Evolutionary conservation across 2,113 vertebrate species (phyloP), one percentile per base, ranked within the genome.

Genomic region (Sylvietta virens): DNA sequence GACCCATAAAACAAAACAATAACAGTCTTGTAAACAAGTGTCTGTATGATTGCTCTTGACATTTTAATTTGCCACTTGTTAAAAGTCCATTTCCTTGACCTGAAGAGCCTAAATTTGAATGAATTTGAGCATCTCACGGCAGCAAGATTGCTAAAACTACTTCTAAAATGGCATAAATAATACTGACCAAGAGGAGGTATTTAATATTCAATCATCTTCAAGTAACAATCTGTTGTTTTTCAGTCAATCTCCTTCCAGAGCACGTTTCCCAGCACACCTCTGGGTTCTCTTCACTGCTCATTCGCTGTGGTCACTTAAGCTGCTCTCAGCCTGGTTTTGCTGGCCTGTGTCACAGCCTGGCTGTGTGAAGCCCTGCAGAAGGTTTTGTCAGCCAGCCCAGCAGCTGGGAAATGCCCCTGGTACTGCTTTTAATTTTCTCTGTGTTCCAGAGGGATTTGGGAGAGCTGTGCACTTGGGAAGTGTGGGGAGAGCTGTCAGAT

Each of bases 31-130:
- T 97, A 97, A 95, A 97, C 96, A 97, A 93, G 91, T 69, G 35
- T 56, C 79, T 86, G 2, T 85, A 58, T 97, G 97, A 98, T 97
- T 96, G 94, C 86, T 97, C 93, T 97, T 97, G 96, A 98, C 96
- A 96, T 97, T 98, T 97, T 95, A 97, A 97, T 97, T 97, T 96
- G 58, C 71, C 57, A 58, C 92, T 96, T 97, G 64, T 97, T 97
- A 92, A 76, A 96, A 97, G 95, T 93, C 95, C 86, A 91, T 97
- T 98, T 97, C 87, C 92, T 91, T 88, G 91, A 86, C 95, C 86
- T 90, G 81, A 93, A 95, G 81, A 89, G 88, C 78, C 70, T 95
- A 81, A 86, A 96, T 97, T 90, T 95, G 89, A 96, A 93, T 95
- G 89, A 95, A 92, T 95, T 86, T 81, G 57, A 97, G 54, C 87